phyloP scores from a whole-genome alignment of 2,888 invertebrate genomes.

The Drosophila neutralis region DNA sequence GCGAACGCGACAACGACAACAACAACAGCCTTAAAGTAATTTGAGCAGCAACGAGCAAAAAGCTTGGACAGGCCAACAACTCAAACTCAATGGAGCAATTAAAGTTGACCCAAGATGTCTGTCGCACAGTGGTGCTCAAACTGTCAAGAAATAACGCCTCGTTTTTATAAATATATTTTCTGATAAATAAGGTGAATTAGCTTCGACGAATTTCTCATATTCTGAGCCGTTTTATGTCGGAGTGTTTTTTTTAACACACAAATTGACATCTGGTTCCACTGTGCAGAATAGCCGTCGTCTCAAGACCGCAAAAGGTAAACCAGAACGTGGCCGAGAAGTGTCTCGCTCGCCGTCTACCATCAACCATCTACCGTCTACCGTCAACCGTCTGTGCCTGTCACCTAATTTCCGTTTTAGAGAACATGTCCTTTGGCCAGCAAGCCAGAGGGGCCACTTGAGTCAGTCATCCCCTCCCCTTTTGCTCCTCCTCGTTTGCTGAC shows the following conservation, averaged over 20 bases:
- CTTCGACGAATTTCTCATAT: neutral
- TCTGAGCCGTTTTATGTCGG: neutral
- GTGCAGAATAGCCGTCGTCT: slow-evolving; percentile 24
- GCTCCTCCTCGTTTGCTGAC: slow-evolving; percentile 22
- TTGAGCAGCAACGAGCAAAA: slow-evolving; percentile 48
- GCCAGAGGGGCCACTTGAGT: slow-evolving; percentile 56
- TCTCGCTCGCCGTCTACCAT: slow-evolving; percentile 31
- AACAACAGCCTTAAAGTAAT: slow-evolving; percentile 42
- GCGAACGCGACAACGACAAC: slow-evolving; percentile 7
- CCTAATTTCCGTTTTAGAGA: slow-evolving; percentile 78
- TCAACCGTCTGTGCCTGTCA: slow-evolving; percentile 70
- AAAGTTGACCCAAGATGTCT: slow-evolving; percentile 73
- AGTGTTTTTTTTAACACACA: neutral
- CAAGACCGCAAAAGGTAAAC: slow-evolving; percentile 27
- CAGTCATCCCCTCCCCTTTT: neutral
- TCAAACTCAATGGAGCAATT: slow-evolving; percentile 58
- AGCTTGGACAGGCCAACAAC: slow-evolving; percentile 19
- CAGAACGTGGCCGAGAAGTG: slow-evolving; percentile 25
- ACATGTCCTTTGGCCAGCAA: slow-evolving; percentile 62
- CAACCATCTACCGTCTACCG: slow-evolving; percentile 50
- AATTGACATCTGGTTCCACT: slow-evolving; percentile 19
- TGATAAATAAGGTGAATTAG: neutral
- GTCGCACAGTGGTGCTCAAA: slow-evolving; percentile 36
- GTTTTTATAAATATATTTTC: neutral
- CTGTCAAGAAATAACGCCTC: neutral